Base-by-base conservation (phyloP, 2,797 vertebrate species). In the Danio jaintianensis region DNA sequence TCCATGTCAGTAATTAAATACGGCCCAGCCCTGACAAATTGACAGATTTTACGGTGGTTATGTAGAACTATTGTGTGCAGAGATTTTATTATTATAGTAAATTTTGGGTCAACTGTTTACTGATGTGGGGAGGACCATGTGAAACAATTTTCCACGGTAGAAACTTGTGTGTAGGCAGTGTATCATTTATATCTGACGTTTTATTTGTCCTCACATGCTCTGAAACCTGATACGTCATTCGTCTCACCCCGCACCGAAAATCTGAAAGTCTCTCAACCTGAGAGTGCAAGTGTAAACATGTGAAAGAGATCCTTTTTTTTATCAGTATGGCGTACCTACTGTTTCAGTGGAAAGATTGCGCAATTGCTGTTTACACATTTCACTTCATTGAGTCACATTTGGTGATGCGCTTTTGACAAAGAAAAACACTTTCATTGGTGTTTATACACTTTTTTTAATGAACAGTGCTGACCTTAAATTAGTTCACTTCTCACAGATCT, bases 291-390 rank as follows among this genome's bases (percentile, higher is more conserved):
- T 64, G 5, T n/a, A 52, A 68, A 50, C 22, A n/a, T 5, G 0
- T 2, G 15, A 16, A 22, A 38, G 10, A n/a, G 0, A 4, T 18
- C 3, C 8, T 7, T 29, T 29, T n/a, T 68, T 8, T 67, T 36
- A 6, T 50, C 8, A 0, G 0, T n/a, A 3, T 0, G 4, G 9
- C 2, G 8, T 36, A 7, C 1, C 11, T 0, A 53, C 11, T 7
- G 6, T n/a, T 70, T 53, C 10, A 18, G 48, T 53, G 16, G 36
- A 70, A 52, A 40, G 16, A 40, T 53, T 29, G 18, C 18, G 22
- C 4, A 40, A 50, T 3, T 4, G 0, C 2, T 68, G 15, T 68
- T 11, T 50, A 50, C 47, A 36, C 13, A 10, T 50, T 48, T n/a
- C 1, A 3, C 15, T 7, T 3, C 2, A 6, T 13, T 67, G 20